Conservation (phyloP, 2,888 invertebrate genomes). For the Trichogramma dendrolimi region DNA sequence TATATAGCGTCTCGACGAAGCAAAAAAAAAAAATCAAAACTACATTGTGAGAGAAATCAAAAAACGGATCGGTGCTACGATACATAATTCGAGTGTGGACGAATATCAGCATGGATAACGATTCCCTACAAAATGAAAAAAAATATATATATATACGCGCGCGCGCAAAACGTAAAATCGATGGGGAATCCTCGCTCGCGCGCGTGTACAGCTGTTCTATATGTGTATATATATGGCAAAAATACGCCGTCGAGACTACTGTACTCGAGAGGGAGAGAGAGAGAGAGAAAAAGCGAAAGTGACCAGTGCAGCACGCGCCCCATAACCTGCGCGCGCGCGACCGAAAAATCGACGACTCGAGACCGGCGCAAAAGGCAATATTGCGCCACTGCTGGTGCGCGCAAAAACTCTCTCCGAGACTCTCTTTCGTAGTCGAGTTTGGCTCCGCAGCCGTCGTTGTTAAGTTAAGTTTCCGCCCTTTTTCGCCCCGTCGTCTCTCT, state of each 20-base stretch:
- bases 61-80: not conserved
- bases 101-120: no score
- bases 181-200: constrained; percentile 20
- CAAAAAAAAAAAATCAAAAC: not conserved
- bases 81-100: not conserved
- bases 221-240: no score
- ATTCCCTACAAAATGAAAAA: no score
- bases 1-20: not conserved
- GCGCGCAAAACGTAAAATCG: constrained; percentile 8
- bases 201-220: constrained; percentile 23
- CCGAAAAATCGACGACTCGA: not conserved
- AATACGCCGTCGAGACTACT: no score
- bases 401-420: no score
- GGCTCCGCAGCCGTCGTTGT: no score
- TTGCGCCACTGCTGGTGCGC: no score
- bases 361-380: no score
- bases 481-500: no score
- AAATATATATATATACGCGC: no score
- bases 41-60: constrained; percentile 4
- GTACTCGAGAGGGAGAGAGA: not conserved
- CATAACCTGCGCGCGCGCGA: constrained; percentile 19
- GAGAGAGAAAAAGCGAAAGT: constrained; percentile 18
- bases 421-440: no score
- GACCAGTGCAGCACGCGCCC: constrained; percentile 20
- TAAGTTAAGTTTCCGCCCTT: no score